Evolutionary conservation across 1,140 invertebrate genomes (phyloP).

Genomic region (Platyscapa corneri): DNA sequence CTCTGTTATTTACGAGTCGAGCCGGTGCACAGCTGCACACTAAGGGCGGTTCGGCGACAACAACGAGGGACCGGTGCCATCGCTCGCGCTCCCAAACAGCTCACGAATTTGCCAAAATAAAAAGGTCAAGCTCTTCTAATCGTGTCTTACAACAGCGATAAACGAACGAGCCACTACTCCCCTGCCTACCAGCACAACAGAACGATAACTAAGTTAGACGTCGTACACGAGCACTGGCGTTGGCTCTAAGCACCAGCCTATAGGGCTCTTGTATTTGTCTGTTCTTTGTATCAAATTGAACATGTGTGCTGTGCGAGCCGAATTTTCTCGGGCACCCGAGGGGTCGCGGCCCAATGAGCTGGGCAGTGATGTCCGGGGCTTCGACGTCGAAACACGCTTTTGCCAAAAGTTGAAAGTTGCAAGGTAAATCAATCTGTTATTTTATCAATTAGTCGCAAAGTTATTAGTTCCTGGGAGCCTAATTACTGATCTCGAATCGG

Average conservation of each 20-base stretch:
- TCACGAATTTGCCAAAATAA: constrained; percentile 1
- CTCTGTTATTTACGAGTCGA: background rate
- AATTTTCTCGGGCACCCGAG: constrained; percentile 42
- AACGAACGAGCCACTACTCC: constrained; percentile 28
- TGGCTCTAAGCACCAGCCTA: background rate
- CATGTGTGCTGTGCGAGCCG: constrained; percentile 44
- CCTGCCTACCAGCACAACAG: constrained; percentile 5
- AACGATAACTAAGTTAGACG: constrained; percentile 35
- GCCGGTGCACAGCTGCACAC: background rate
- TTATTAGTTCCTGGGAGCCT: background rate
- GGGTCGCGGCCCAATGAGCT: constrained; percentile 48
- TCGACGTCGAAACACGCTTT: constrained; percentile 34
- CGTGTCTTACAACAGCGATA: background rate
- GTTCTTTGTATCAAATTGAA: constrained; percentile 51
- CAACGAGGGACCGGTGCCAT: too few species aligned
- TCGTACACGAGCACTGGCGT: background rate
- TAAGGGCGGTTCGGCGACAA: too few species aligned
- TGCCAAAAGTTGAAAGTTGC: background rate
- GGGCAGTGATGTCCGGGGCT: constrained; percentile 47
- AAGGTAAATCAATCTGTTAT: constrained; percentile 9
- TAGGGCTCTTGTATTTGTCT: constrained; percentile 36
- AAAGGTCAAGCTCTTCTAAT: background rate
- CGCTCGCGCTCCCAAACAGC: background rate
- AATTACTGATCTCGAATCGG: background rate
- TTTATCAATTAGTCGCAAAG: background rate